Base-by-base conservation (phyloP, 2,113 vertebrate genomes). In the Rissa tridactyla region DNA sequence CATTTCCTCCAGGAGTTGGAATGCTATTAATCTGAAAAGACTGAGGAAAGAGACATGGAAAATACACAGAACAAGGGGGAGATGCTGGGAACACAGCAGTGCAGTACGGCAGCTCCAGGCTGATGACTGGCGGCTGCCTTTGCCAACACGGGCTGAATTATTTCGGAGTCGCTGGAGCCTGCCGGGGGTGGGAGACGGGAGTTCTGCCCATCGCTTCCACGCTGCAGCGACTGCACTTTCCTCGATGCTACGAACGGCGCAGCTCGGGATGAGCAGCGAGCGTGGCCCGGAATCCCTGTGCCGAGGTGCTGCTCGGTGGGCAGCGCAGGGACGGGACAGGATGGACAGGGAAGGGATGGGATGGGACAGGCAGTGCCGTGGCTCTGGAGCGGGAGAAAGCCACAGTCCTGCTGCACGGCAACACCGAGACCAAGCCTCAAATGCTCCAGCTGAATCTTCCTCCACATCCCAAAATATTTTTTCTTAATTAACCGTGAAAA, bases 1-100 rank as follows among this genome's bases (percentile, higher is more conserved):
- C 95, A 95, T 97, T 97, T 98, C 97, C 96, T 98, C 95, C 90
- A 89, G 86, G 96, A 96, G 95, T 52, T 91, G 86, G 93, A 96
- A 96, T 65, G 18, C 96, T 87, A 93, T 96, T 95, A 97, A 96
- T 97, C 97, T 82, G 62, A 77, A 93, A 91, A 94, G 93, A 66
- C 95, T 86, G 89, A 96, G 86, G 94, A 95, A 93, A 83, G 81
- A 92, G 92, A 96, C 94, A 87, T 36, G 70, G 93, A 96, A 86
- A 68, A 69, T 2, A 47, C 78, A 65, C 21, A 65, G 91, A 90
- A 64, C 55, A 30, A 64, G 89, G 68, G 71, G 81, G 73, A 95
- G 84, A 89, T 2, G 75, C 84, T 91, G 91, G 86, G 60, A 95
- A 34, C 49, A 34, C 83, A 82, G 90, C 64, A n/a, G 13, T 30